Evolutionary conservation across 2,888 invertebrate genomes (phyloP).

Genomic region (Phyto melanocephala): DNA sequence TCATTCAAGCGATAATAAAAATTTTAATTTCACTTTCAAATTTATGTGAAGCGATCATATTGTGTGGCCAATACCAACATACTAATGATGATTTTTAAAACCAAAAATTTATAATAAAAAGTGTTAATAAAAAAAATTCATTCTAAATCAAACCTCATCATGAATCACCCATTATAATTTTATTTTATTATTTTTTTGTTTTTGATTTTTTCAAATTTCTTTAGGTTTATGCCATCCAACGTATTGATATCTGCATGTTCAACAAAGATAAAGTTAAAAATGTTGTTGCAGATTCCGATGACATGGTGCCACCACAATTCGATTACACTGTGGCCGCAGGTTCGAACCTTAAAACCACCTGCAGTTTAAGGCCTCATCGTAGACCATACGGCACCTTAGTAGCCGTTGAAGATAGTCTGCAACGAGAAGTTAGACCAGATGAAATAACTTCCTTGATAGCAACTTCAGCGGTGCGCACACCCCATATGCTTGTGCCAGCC

Average conservation of each 20-base stretch:
- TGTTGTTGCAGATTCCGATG: constrained; percentile 86
- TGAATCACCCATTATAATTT: too few species aligned
- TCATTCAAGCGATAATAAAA: too few species aligned
- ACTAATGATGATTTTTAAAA: too few species aligned
- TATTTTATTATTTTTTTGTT: background rate
- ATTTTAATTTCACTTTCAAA: too few species aligned
- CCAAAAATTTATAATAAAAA: too few species aligned
- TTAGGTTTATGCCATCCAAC: constrained; percentile 90
- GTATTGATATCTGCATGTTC: constrained; percentile 96
- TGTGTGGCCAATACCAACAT: too few species aligned
- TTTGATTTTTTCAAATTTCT: background rate
- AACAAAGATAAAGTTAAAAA: constrained; percentile 96
- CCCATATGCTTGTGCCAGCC: constrained; percentile 68
- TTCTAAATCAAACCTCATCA: too few species aligned
- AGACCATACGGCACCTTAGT: constrained; percentile 94
- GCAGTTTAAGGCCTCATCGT: constrained; percentile 84
- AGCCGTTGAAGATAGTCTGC: constrained; percentile 90
- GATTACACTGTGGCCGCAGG: constrained; percentile 82
- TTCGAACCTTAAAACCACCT: constrained; percentile 83
- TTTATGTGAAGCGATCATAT: too few species aligned
- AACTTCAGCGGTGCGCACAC: constrained; percentile 81
- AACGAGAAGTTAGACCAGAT: constrained; percentile 83
- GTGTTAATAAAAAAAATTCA: too few species aligned
- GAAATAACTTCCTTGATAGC: constrained; percentile 78
- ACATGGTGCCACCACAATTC: constrained; percentile 75